Conservation (phyloP, 2,888 invertebrate genomes). For the Acrobasis repandana region DNA sequence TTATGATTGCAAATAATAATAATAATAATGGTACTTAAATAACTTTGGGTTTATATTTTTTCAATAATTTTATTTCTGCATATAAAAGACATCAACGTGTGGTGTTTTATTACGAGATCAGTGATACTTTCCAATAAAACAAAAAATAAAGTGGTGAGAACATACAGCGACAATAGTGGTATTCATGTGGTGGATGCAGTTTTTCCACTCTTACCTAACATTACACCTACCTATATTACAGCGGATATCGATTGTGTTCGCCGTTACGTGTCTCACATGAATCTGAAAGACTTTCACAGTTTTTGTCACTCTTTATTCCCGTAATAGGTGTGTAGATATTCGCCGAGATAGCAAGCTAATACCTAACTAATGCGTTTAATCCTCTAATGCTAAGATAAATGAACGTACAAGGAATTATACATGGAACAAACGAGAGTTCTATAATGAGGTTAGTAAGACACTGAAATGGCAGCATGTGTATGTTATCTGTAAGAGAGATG, state of each 20-base stretch:
- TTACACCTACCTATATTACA: slow-evolving; percentile 48
- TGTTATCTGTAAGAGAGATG: slow-evolving; percentile 21
- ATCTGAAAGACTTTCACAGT: slow-evolving; percentile 59
- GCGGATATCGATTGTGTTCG: slow-evolving; percentile 74
- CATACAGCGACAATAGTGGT: slow-evolving; percentile 48
- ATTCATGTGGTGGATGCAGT: slow-evolving; percentile 59
- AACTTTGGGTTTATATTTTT: background rate
- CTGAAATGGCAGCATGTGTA: slow-evolving; percentile 15
- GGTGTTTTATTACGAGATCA: slow-evolving; percentile 8
- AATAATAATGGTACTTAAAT: no score
- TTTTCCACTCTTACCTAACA: slow-evolving; percentile 71
- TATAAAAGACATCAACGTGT: slow-evolving; percentile 1
- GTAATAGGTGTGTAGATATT: slow-evolving; percentile 23
- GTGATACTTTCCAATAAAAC: slow-evolving; percentile 49
- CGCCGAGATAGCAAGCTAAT: background rate
- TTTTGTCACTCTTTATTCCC: slow-evolving; percentile 50
- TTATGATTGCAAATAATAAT: background rate
- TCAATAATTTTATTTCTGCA: background rate
- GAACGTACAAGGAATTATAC: background rate
- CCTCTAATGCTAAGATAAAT: background rate
- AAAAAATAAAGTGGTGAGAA: slow-evolving; percentile 64
- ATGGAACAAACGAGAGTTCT: background rate
- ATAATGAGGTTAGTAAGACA: slow-evolving; percentile 19
- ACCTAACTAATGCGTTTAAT: slow-evolving; percentile 8
- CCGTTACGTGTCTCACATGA: slow-evolving; percentile 57